These are phyloP conservation scores for Mythimna vitellina DNA, from an alignment of 2,888 invertebrate genomes.

Conservation along the genomic window DNA sequence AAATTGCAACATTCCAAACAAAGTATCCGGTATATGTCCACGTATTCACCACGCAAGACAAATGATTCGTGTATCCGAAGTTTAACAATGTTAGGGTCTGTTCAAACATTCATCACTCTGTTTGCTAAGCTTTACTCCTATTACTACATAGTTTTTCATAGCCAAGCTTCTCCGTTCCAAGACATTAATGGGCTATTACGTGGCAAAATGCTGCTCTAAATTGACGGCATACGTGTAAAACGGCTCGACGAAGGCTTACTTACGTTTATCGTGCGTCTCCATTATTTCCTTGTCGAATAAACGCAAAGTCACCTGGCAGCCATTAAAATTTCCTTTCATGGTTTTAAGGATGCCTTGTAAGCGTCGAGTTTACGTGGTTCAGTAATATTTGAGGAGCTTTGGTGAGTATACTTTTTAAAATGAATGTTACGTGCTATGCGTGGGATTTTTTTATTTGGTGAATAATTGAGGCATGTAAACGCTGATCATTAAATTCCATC, in stretches of 20 bases:
- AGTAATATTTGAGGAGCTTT: constrained; percentile 33
- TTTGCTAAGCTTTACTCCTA: constrained; percentile 21
- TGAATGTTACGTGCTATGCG: constrained; percentile 18
- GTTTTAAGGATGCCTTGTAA: constrained; percentile 52
- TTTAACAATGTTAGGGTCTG: constrained; percentile 11
- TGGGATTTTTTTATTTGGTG: constrained; percentile 8
- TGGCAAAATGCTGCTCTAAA: constrained; percentile 55
- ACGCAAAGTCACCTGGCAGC: constrained; percentile 67
- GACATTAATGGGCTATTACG: constrained; percentile 64
- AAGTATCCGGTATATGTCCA: constrained; percentile 6
- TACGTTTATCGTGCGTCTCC: constrained; percentile 54
- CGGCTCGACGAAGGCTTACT: constrained; percentile 57
- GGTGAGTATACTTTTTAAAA: constrained; percentile 30
- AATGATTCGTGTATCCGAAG: constrained; percentile 28
- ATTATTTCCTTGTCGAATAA: constrained; percentile 63
- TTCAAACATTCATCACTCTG: constrained; percentile 17
- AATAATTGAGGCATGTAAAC: constrained; percentile 11
- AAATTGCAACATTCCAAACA: constrained; percentile 5
- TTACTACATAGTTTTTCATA: constrained; percentile 55
- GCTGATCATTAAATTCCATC: constrained; percentile 7
- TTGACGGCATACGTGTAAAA: constrained; percentile 61
- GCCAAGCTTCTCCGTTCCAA: constrained; percentile 31
- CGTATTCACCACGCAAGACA: constrained; percentile 9
- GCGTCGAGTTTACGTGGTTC: constrained; percentile 35
- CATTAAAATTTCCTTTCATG: constrained; percentile 73